phyloP scores from a whole-genome alignment of 2,113 vertebrate genomes.

The Ornithorhynchus anatinus region DNA sequence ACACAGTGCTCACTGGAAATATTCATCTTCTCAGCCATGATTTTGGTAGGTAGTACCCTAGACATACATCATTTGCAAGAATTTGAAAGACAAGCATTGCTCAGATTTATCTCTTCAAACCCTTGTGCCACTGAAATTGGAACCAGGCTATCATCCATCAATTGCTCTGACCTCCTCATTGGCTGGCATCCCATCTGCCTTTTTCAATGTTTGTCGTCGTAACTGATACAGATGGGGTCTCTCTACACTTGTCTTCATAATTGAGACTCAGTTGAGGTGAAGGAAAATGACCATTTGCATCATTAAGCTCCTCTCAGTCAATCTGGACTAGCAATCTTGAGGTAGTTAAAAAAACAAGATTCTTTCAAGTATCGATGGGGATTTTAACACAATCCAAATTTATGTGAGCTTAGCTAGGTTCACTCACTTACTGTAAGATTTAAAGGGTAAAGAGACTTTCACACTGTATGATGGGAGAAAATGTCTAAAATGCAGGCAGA shows the following conservation, averaged over 20 bases:
- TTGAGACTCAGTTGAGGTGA: background rate
- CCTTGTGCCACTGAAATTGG: background rate
- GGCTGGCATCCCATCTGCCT: background rate
- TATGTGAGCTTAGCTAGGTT: too few species aligned
- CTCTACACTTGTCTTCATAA: background rate
- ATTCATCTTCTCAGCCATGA: too few species aligned
- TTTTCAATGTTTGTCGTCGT: background rate
- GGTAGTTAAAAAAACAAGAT: background rate
- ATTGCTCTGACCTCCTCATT: background rate
- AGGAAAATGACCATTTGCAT: background rate
- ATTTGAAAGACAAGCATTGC: background rate
- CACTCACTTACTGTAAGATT: too few species aligned
- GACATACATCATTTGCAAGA: too few species aligned
- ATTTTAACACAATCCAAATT: background rate
- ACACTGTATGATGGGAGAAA: background rate
- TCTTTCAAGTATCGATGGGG: background rate
- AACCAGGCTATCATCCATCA: background rate
- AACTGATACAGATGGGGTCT: background rate
- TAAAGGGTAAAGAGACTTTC: too few species aligned
- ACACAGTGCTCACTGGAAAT: too few species aligned
- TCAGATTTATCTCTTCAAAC: background rate
- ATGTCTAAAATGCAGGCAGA: background rate
- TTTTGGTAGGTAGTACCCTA: too few species aligned
- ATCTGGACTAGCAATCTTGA: background rate
- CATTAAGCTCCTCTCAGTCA: background rate